Evolutionary conservation across 1,140 invertebrate species (phyloP).

Genomic region (Gonatopus flavifemur): DNA sequence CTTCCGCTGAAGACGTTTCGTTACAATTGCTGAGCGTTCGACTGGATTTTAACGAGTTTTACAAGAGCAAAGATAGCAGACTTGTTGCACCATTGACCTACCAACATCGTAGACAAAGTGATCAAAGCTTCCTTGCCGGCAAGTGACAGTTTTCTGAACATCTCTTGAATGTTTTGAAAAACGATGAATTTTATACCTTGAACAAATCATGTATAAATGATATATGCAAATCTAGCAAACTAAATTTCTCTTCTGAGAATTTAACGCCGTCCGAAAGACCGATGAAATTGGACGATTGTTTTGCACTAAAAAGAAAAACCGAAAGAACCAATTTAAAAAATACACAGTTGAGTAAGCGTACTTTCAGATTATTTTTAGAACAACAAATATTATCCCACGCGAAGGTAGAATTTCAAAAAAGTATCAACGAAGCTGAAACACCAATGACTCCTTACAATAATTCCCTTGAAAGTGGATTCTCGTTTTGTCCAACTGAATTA

Average conservation of each 20-base stretch:
- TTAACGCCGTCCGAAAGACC: conserved; percentile 8
- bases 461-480: conserved; percentile 16
- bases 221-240: conserved; percentile 1
- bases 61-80: conserved; percentile 75
- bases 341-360: conserved; percentile 22
- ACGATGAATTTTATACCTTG: background rate
- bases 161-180: background rate
- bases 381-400: conserved; percentile 27
- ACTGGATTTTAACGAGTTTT: conserved; percentile 90
- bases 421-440: conserved; percentile 8
- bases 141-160: conserved; percentile 41
- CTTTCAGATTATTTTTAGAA: conserved; percentile 29
- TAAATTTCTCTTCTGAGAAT: conserved; percentile 9
- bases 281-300: conserved; percentile 16
- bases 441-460: conserved; percentile 11
- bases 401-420: conserved; percentile 19
- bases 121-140: conserved; percentile 44
- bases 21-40: conserved; percentile 86
- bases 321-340: conserved; percentile 28
- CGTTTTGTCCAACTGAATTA: conserved; percentile 10
- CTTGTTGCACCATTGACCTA: conserved; percentile 76
- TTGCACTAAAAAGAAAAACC: conserved; percentile 5
- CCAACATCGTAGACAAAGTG: conserved; percentile 67
- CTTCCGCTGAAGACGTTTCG: conserved; percentile 74
- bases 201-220: conserved; percentile 8